These are phyloP conservation scores for Taenaris catops DNA, from an alignment of 2,888 invertebrate genomes.

Conservation along the genomic window DNA sequence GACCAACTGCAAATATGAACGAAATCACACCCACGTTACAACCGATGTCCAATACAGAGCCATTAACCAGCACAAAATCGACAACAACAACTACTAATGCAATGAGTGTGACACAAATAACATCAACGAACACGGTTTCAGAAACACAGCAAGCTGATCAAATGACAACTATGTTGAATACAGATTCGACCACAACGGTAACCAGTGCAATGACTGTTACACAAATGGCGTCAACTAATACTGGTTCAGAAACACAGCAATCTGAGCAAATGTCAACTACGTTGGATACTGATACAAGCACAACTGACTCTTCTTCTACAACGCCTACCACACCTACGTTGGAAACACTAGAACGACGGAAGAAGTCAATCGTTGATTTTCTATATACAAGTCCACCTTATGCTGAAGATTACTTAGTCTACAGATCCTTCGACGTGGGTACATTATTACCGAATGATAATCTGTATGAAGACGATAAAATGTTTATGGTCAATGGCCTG, in stretches of 20 bases:
- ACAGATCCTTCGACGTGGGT: constrained; percentile 57
- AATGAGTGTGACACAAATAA: constrained; percentile 13
- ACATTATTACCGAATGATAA: constrained; percentile 36
- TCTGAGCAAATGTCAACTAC: constrained; percentile 18
- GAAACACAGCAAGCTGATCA: constrained; percentile 16
- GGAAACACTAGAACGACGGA: constrained; percentile 56
- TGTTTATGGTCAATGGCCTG: constrained; percentile 65
- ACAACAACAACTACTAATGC: constrained; percentile 8
- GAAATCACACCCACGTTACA: constrained; percentile 7
- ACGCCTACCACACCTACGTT: constrained; percentile 33
- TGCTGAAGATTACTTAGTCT: constrained; percentile 52
- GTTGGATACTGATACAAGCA: constrained; percentile 15
- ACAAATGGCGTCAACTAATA: constrained; percentile 12
- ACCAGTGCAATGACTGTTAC: constrained; percentile 11
- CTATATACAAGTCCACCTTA: constrained; percentile 60
- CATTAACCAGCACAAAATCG: constrained; percentile 2
- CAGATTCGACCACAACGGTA: constrained; percentile 14
- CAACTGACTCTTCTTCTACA: constrained; percentile 21
- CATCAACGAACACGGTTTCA: constrained; percentile 13
- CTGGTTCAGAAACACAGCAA: constrained; percentile 10
- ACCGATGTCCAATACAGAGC: constrained; percentile 3
- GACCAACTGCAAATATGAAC: constrained; percentile 20
- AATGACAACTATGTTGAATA: constrained; percentile 16
- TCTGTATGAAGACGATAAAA: constrained; percentile 39
- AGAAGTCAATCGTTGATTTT: constrained; percentile 65